These are phyloP conservation scores for Helleia helle DNA, from an alignment of 2,888 invertebrate species.

Conservation along the genomic window DNA sequence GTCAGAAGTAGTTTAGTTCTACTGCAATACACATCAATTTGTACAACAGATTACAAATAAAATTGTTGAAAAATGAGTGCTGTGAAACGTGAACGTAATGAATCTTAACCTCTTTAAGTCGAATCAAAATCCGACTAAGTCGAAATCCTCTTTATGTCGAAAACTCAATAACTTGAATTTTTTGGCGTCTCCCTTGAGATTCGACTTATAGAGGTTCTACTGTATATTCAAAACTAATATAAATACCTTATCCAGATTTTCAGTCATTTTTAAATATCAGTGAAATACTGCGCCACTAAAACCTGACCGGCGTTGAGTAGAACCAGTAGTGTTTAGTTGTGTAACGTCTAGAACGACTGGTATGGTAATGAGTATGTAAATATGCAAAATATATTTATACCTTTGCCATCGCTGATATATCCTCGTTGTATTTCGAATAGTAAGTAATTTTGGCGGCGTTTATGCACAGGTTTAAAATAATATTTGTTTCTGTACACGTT, in stretches of 20 bases:
- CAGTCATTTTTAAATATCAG: conserved; percentile 29
- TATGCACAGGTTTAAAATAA: conserved; percentile 14
- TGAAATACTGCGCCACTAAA: neutral
- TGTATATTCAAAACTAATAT: too few species aligned
- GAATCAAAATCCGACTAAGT: too few species aligned
- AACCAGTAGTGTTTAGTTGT: conserved; percentile 15
- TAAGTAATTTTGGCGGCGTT: conserved; percentile 76
- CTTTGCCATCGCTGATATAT: conserved; percentile 80
- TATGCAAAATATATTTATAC: conserved; percentile 43
- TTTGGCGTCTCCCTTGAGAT: too few species aligned
- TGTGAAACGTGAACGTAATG: too few species aligned
- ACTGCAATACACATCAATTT: too few species aligned
- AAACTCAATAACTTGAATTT: too few species aligned
- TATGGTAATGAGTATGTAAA: conserved; percentile 38
- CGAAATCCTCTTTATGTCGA: too few species aligned
- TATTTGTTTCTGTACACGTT: conserved; percentile 6
- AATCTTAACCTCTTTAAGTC: too few species aligned
- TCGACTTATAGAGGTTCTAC: too few species aligned
- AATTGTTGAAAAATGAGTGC: too few species aligned
- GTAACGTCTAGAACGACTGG: conserved; percentile 29
- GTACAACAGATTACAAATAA: too few species aligned
- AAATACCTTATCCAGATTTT: conserved; percentile 32
- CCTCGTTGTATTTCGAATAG: conserved; percentile 79
- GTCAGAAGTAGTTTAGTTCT: too few species aligned
- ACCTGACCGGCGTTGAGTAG: neutral